A percentile compares a stretch with the other conserved stretches of the same genome.
phyloP scores from a whole-genome alignment of 2,797 vertebrate genomes.

The Hyperoplus immaculatus region DNA sequence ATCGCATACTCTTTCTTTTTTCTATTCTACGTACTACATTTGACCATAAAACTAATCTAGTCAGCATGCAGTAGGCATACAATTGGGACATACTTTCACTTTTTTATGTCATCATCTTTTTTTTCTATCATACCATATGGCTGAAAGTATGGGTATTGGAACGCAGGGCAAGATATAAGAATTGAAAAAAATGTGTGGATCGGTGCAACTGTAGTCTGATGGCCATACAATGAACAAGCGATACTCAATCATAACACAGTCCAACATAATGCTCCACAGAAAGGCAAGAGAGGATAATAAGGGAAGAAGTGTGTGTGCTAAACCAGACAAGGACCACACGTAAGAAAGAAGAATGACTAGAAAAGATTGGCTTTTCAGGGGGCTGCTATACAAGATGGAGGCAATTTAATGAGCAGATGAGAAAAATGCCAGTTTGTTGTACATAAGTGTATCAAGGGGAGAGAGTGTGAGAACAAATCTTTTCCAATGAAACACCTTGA shows the following conservation, averaged over 20 bases:
- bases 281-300: slow-evolving; percentile 15
- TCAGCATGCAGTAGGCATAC: no score
- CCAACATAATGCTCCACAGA: slow-evolving; percentile 17
- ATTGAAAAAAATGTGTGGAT: no score
- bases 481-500: slow-evolving; percentile 27
- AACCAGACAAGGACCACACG: slow-evolving; percentile 29
- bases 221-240: slow-evolving; percentile 21
- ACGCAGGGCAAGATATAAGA: no score
- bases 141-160: no score
- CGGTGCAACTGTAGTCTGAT: background rate
- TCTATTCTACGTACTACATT: no score
- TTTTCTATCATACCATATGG: no score
- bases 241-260: background rate
- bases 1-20: no score
- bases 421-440: background rate
- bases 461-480: slow-evolving; percentile 11
- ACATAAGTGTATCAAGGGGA: slow-evolving; percentile 37
- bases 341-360: slow-evolving; percentile 6
- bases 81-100: no score
- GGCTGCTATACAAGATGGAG: slow-evolving; percentile 11
- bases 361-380: background rate
- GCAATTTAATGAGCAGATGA: slow-evolving; percentile 27
- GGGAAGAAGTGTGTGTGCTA: slow-evolving; percentile 2
- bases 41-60: no score
- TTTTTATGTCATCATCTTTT: no score